These are phyloP conservation scores for Mustela erminea DNA, from an alignment of 2,797 vertebrate genomes.

Conservation along the genomic window DNA sequence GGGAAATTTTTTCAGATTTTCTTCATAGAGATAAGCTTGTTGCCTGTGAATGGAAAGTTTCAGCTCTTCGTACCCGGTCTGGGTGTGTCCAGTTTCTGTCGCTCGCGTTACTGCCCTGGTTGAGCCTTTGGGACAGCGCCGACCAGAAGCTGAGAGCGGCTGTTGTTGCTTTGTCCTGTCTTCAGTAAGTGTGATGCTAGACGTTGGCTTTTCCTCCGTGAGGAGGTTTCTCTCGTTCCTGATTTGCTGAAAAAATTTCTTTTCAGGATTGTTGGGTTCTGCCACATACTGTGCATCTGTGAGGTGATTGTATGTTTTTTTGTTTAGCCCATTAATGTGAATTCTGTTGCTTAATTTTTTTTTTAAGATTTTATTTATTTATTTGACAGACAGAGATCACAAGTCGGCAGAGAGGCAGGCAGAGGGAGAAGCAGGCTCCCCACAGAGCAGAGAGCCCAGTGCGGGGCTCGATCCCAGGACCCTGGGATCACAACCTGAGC, in stretches of 20 bases:
- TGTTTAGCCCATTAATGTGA: not conserved
- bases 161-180: not conserved
- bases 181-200: no score
- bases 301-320: not conserved
- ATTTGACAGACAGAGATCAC: no score
- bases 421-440: no score
- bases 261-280: not conserved
- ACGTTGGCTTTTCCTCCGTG: not conserved
- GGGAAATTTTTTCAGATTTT: not conserved
- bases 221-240: not conserved
- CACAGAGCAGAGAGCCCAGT: no score
- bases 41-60: not conserved
- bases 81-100: not conserved
- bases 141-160: no score
- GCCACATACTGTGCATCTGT: not conserved
- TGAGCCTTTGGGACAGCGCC: not conserved
- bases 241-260: not conserved
- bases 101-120: not conserved
- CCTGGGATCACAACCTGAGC: no score
- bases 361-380: no score
- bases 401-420: no score
- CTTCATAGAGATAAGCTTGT: not conserved
- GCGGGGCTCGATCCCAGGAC: no score
- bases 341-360: not conserved
- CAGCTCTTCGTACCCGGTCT: not conserved